A percentile compares a stretch with the other conserved stretches of the same genome.
Evolutionary conservation across 2,113 vertebrate species (phyloP).

Genomic region (Megaleporinus macrocephalus): DNA sequence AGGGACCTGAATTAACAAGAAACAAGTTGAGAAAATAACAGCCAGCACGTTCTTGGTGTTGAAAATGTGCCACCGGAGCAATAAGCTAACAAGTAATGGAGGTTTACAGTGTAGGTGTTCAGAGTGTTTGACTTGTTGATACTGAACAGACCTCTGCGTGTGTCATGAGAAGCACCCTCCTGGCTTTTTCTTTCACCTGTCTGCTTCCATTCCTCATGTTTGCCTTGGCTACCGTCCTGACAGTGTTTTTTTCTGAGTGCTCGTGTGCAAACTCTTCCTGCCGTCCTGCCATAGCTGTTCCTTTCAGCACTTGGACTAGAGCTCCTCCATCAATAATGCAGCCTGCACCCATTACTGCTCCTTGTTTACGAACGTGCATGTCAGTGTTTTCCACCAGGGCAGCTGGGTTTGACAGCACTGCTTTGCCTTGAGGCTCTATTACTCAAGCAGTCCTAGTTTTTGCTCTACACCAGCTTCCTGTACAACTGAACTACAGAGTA

Average conservation of each 20-base stretch:
- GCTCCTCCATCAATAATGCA: conserved; percentile 34
- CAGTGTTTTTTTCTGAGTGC: background rate
- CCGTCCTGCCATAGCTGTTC: conserved; percentile 5
- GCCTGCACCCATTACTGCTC: background rate
- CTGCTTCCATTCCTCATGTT: background rate
- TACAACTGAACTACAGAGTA: background rate
- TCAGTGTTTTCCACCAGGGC: background rate
- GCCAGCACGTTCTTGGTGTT: background rate
- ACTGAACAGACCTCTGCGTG: conserved; percentile 30
- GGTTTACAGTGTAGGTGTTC: background rate
- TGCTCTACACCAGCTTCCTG: background rate
- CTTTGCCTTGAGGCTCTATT: background rate
- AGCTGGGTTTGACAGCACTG: background rate
- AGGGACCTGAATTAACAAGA: no score
- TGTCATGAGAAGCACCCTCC: background rate
- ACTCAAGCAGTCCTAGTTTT: background rate
- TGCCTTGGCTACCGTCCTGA: background rate
- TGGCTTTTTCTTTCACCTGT: background rate
- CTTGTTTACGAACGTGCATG: conserved; percentile 20
- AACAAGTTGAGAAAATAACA: no score
- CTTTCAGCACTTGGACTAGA: conserved; percentile 10
- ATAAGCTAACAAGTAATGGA: background rate
- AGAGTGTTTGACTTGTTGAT: conserved; percentile 27
- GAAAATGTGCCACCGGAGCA: background rate
- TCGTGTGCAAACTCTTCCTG: background rate